Base-by-base conservation (phyloP, 2,113 vertebrate genomes). In the Gorilla gorilla region DNA sequence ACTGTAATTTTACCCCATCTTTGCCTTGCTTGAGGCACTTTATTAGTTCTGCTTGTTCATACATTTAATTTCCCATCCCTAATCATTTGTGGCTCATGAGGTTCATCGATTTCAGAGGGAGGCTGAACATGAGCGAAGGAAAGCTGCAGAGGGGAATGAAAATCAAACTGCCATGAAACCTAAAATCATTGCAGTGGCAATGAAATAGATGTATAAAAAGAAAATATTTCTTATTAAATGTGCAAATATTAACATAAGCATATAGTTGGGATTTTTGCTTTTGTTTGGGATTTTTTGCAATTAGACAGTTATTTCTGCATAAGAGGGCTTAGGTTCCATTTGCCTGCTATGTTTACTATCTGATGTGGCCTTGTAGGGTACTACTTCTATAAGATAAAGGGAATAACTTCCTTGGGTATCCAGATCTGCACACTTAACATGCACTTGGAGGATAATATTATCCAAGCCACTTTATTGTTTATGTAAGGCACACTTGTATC, bases 61-160 rank as follows among this genome's bases (percentile, higher is more conserved):
- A 96, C 93, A 97, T 97, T 96, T 96, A 96, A 97, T 97, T 96
- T 96, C 83, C 91, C 90, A 97, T 90, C 93, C 88, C 97, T 97
- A 97, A 94, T 97, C 94, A 96, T 97, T 84, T 86, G 90, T 97
- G 81, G 64, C 61, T 97, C 61, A 0, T 72, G 84, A 85, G 72
- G 66, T 72, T 85, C 96, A 96, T 90, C 1, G 76, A 95, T 95
- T 97, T 96, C 87, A 90, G 89, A 96, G 30, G 66, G 12, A 97
- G 59, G 38, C 43, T 57, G 75, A 95, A 78, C 45, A 40, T 2
- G 8, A 93, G 81, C 35, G 2, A 73, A 91, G 32, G 8, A 75
- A 52, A 82, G n/a, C 59, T 57, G 32, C 64, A 78, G 82, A 97
- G 55, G 32, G 2, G 55, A 82, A 94, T 82, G 61, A 90, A 95